phyloP scores from a whole-genome alignment of 2,888 invertebrate species.

The Hydriomena furcata region DNA sequence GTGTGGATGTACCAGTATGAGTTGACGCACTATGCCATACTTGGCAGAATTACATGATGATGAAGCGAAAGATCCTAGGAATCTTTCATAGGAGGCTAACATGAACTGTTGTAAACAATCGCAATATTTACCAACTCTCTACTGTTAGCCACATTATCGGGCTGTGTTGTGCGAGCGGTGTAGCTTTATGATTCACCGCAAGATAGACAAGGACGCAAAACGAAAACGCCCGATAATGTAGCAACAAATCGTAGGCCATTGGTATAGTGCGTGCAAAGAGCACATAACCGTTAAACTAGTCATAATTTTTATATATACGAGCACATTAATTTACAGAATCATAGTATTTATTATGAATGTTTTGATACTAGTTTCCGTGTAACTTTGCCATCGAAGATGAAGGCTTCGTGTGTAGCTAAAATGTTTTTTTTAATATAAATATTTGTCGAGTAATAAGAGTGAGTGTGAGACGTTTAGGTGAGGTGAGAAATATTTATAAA shows the following conservation, averaged over 20 bases:
- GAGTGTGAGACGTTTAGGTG: background rate
- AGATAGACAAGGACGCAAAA: too few species aligned
- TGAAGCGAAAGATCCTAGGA: too few species aligned
- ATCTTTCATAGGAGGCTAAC: too few species aligned
- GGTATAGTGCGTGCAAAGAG: conserved; percentile 45
- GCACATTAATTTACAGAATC: conserved; percentile 35
- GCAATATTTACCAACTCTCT: too few species aligned
- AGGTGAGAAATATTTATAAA: background rate
- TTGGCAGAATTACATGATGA: too few species aligned
- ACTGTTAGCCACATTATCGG: too few species aligned
- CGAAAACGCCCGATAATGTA: too few species aligned
- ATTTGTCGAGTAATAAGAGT: background rate
- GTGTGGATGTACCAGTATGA: conserved; percentile 13
- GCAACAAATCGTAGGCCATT: conserved; percentile 21
- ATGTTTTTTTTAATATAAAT: background rate
- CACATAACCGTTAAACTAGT: conserved; percentile 69
- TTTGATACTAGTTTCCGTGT: conserved; percentile 3
- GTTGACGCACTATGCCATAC: conserved; percentile 26
- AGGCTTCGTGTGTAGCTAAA: conserved; percentile 7
- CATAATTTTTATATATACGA: conserved; percentile 55
- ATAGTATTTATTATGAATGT: conserved; percentile 11
- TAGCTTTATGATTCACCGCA: too few species aligned
- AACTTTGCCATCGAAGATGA: conserved; percentile 14
- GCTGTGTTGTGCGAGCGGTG: too few species aligned
- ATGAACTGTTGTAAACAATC: too few species aligned